Conservation (phyloP, 1,140 invertebrate species). For the Drosophila subpulchrella region DNA sequence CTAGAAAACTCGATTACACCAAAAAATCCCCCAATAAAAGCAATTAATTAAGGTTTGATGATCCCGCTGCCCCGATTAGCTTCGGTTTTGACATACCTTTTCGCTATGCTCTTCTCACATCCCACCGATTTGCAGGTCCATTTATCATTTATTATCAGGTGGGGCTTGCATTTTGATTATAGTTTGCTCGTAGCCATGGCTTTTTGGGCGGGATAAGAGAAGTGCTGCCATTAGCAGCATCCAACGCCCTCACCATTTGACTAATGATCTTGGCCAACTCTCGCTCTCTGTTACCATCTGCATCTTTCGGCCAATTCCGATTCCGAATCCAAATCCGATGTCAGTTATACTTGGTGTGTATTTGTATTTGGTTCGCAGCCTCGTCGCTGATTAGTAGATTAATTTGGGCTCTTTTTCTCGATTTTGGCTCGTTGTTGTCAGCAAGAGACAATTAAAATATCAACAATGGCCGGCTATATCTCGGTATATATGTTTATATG, state of each 20-base stretch:
- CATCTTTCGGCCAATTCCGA: slow-evolving; percentile 31
- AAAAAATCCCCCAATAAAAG: slow-evolving; percentile 15
- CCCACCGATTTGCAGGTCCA: slow-evolving; percentile 23
- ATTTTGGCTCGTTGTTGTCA: slow-evolving; percentile 58
- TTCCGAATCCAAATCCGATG: slow-evolving; percentile 13
- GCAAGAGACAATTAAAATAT: slow-evolving; percentile 79
- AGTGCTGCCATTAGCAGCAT: slow-evolving; percentile 30
- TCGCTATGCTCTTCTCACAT: slow-evolving; percentile 42
- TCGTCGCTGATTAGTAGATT: slow-evolving; percentile 75
- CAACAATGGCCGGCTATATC: slow-evolving; percentile 41
- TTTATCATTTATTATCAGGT: slow-evolving; percentile 31
- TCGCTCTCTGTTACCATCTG: slow-evolving; percentile 29
- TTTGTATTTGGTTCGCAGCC: slow-evolving; percentile 53
- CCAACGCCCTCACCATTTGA: slow-evolving; percentile 66
- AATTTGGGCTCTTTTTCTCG: slow-evolving; percentile 38
- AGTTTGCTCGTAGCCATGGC: neutral
- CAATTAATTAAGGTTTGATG: slow-evolving; percentile 22
- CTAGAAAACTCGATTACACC: slow-evolving; percentile 14
- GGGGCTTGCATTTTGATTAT: neutral
- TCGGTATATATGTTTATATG: neutral
- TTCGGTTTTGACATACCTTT: slow-evolving; percentile 22
- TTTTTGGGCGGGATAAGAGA: neutral
- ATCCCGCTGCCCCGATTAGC: slow-evolving; percentile 2
- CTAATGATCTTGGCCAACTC: slow-evolving; percentile 56
- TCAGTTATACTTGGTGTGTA: slow-evolving; percentile 3